Base-by-base conservation (phyloP, 2,113 vertebrate genomes). In the Ploceus nigricollis region DNA sequence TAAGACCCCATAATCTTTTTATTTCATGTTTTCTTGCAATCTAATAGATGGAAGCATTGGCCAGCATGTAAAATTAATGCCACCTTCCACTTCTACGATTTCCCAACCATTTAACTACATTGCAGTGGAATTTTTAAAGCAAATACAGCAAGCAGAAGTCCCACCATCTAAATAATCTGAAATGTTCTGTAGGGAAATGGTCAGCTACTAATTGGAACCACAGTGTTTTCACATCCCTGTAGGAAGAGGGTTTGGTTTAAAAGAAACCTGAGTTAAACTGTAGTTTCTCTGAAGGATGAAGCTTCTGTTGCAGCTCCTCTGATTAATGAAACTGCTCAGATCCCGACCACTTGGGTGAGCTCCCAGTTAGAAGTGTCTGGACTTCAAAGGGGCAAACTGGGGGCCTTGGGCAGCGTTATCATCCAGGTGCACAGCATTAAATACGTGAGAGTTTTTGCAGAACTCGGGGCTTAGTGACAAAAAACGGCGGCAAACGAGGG, bases 121-220 rank as follows among this genome's bases (percentile, higher is more conserved):
- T 39, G 57, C 35, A 68, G 39, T 33, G 42, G 88, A 93, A 82
- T 87, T 95, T 77, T 82, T 76, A 79, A 94, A 96, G 93, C 93
- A 96, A 93, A 94, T 82, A 94, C 16, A 39, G 75, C 93, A 95
- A 93, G 93, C 30, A 51, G 39, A 93, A 97, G 82, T 93, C 96
- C 91, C 89, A 92, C 87, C 95, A 65, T 82, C 88, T 93, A 94
- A 97, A 96, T 76, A 93, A 96, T 85, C 93, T 90, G 87, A 94
- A 96, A 92, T 42, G 84, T 95, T 97, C 96, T 95, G 79, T 53
- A 97, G 68, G 84, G 95, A 96, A 98, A 96, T 92, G 65, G 79
- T 92, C 96, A 97, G 87, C 90, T 96, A 82, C 88, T 97, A 97
- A 98, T 89, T 94, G 94, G 94, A 97, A 98, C 93, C 96, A 97